Evolutionary conservation across 2,797 vertebrate species (phyloP), one percentile per base, ranked within the genome.

Genomic region (Epinephelus malabaricus): DNA sequence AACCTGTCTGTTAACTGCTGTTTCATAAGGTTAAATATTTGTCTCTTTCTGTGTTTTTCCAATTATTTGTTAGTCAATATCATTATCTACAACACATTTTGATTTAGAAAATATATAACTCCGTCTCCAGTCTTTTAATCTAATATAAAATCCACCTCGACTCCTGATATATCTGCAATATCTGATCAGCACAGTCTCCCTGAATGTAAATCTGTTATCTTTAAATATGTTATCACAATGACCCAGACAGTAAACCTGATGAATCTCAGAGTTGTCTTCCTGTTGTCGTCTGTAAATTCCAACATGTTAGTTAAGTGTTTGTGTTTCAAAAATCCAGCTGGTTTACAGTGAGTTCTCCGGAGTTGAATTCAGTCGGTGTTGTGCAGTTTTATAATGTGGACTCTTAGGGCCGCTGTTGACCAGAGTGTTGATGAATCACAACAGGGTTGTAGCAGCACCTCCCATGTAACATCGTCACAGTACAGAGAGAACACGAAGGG

Each of bases 331-430:
- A 11, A 2, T 27, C 3, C 8, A 25, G 15, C 46, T 10, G 7
- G 1, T 17, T 45, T 62, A 25, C 40, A 62, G 1, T 45, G n/a
- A 23, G 60, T 2, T 62, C 40, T 62, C 12, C 10, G 18, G 30
- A n/a, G 60, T 19, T 59, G 3, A 38, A 2, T 38, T 38, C 2
- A n/a, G 27, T 27, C 46, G 23, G 4, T 46, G 6, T 1, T 50
- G 14, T 56, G 54, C 54, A 82, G 69, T 82, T 47, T 46, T 77
- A 2, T 17, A 6, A 0, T 15, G 1, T 73, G 64, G n/a, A 78
- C 80, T 82, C 79, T 56, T 30, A 83, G 88, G 70, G 88, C 73
- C 79, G 79, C 79, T 81, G 79, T 76, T 67, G 79, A 67, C 79
- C 79, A 81, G 51, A 40, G 21, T 69, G 75, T 66, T n/a, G 27